Conservation (phyloP, 2,888 invertebrate genomes). For the Apodemia zela region DNA sequence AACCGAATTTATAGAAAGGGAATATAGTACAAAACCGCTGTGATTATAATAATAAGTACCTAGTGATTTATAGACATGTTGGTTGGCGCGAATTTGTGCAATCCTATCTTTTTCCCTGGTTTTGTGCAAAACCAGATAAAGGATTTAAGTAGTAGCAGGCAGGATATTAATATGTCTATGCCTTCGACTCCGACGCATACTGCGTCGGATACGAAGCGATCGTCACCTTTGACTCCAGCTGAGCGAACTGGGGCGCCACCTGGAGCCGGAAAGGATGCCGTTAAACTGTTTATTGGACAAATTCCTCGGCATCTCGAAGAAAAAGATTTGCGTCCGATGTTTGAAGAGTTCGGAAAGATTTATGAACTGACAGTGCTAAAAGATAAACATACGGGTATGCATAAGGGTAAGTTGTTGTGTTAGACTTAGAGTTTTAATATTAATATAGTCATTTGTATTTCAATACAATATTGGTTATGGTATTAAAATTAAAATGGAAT, state of each 20-base stretch:
- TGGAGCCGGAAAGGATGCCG: constrained; percentile 77
- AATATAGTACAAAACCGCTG: constrained; percentile 61
- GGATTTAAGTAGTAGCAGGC: constrained; percentile 39
- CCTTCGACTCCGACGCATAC: constrained; percentile 68
- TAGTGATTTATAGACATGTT: constrained; percentile 61
- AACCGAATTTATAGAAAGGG: constrained; percentile 76
- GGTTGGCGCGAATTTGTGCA: constrained; percentile 61
- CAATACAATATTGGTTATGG: no score
- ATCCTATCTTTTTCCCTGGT: constrained; percentile 55
- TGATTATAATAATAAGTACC: constrained; percentile 35
- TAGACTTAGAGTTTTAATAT: neutral
- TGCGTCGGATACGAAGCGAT: constrained; percentile 41
- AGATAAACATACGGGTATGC: constrained; percentile 97
- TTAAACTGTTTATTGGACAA: constrained; percentile 96
- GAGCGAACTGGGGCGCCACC: constrained; percentile 70
- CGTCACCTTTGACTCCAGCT: constrained; percentile 62
- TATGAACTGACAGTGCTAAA: constrained; percentile 96
- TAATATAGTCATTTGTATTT: neutral
- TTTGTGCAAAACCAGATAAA: constrained; percentile 50
- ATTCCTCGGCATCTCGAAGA: constrained; percentile 95
- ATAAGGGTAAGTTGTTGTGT: constrained; percentile 87
- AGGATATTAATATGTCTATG: constrained; percentile 55
- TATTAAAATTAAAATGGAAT: no score
- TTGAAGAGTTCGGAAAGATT: constrained; percentile 95
- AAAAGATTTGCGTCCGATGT: constrained; percentile 92